Percentiles rank a stretch among this genome's conserved stretches.
These are phyloP conservation scores for Parapristionchus giblindavisi DNA, from an alignment of 2,888 invertebrate species.

Conservation along the genomic window DNA sequence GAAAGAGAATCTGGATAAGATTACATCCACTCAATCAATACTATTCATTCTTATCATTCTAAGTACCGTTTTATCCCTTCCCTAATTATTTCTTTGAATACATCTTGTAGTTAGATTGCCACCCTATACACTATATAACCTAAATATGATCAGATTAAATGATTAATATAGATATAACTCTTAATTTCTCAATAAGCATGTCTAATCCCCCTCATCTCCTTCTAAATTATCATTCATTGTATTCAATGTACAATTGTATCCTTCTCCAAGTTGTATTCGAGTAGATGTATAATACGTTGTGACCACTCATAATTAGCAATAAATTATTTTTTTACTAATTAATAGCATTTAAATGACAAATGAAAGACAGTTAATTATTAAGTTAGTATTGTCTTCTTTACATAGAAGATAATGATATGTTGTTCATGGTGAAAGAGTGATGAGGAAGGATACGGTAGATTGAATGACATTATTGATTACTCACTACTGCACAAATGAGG, in stretches of 20 bases:
- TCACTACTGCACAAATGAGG: constrained; percentile 25
- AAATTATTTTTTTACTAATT: constrained; percentile 20
- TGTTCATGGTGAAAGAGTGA: no score
- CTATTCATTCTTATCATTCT: background rate
- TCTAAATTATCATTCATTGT: background rate
- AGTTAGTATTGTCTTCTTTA: no score
- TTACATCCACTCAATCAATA: no score
- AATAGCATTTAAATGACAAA: background rate
- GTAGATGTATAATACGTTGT: constrained; percentile 24
- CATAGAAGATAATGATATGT: no score
- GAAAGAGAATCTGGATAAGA: constrained; percentile 40
- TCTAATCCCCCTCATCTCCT: background rate
- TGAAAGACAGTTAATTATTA: no score
- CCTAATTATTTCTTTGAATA: background rate
- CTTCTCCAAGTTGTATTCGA: constrained; percentile 10
- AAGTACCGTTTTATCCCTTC: no score
- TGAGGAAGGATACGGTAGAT: background rate
- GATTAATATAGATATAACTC: no score
- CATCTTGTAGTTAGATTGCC: no score
- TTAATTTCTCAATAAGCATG: background rate
- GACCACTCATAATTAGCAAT: constrained; percentile 29
- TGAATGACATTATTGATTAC: background rate
- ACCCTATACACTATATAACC: no score
- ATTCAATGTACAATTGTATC: background rate
- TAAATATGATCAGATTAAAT: no score